Percentiles rank a stretch among this genome's conserved stretches.
Conservation (phyloP, 1,140 invertebrate genomes). For the Pseudomyrmex flavicornis region DNA sequence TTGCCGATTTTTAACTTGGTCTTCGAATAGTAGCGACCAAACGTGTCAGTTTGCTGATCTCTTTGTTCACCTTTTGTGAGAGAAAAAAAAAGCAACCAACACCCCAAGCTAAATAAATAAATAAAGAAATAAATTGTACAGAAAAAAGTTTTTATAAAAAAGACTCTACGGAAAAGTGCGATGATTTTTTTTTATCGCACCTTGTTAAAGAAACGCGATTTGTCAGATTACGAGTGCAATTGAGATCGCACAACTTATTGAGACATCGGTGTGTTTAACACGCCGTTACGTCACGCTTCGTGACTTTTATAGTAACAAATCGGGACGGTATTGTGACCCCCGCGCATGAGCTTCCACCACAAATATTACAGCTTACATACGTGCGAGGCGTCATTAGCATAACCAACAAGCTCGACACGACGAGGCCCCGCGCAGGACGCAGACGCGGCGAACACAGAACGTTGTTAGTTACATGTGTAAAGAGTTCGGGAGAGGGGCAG, state of each 20-base stretch:
- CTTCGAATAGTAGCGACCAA: background rate
- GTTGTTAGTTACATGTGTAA: conserved; percentile 71
- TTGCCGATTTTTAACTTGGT: background rate
- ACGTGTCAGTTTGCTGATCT: background rate
- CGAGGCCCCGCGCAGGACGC: conserved; percentile 48
- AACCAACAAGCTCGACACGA: conserved; percentile 73
- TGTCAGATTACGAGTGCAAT: conserved; percentile 7
- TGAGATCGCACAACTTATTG: conserved; percentile 71
- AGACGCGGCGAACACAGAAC: conserved; percentile 66
- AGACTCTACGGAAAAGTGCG: background rate
- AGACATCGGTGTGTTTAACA: conserved; percentile 77
- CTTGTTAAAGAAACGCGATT: conserved; percentile 24
- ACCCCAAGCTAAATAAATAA: no score
- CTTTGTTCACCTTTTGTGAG: background rate
- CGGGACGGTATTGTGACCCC: conserved; percentile 72
- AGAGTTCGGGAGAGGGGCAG: conserved; percentile 27
- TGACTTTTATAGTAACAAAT: conserved; percentile 78
- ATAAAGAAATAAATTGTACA: no score
- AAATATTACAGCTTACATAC: conserved; percentile 34
- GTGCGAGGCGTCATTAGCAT: conserved; percentile 77
- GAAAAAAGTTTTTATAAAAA: background rate
- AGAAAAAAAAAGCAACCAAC: background rate
- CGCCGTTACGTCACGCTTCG: conserved; percentile 74
- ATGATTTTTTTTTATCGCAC: background rate
- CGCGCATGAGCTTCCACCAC: conserved; percentile 51